Evolutionary conservation across 2,797 vertebrate species (phyloP).

Genomic region (Catostomus latipinnis): DNA sequence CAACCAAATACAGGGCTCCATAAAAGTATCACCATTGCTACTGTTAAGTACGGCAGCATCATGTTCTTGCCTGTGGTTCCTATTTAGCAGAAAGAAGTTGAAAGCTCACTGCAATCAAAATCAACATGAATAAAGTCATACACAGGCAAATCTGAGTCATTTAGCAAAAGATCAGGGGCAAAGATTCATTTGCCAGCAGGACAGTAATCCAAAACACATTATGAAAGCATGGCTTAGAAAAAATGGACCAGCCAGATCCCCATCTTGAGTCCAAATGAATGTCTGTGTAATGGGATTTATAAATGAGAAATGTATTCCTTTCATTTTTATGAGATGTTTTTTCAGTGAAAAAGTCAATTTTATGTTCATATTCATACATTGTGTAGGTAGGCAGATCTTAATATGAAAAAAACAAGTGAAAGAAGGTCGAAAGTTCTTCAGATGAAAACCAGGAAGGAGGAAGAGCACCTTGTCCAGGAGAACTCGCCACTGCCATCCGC

Average conservation of each 20-base stretch:
- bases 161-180: neutral
- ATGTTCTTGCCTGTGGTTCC: neutral
- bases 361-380: too few relatives aligned
- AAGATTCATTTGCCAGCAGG: neutral
- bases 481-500: too few relatives aligned
- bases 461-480: too few relatives aligned
- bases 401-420: too few relatives aligned
- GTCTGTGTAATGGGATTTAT: too few relatives aligned
- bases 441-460: too few relatives aligned
- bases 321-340: too few relatives aligned
- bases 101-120: neutral
- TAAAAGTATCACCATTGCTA: neutral
- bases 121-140: neutral
- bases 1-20: neutral
- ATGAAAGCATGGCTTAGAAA: neutral
- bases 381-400: too few relatives aligned
- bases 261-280: neutral
- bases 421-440: too few relatives aligned
- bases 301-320: too few relatives aligned
- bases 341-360: too few relatives aligned
- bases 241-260: too few relatives aligned
- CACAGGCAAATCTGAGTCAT: neutral
- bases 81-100: neutral
- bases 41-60: neutral
- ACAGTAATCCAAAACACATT: slow-evolving; percentile 38